Conservation (phyloP, 2,113 vertebrate genomes). For the Origma solitaria region DNA sequence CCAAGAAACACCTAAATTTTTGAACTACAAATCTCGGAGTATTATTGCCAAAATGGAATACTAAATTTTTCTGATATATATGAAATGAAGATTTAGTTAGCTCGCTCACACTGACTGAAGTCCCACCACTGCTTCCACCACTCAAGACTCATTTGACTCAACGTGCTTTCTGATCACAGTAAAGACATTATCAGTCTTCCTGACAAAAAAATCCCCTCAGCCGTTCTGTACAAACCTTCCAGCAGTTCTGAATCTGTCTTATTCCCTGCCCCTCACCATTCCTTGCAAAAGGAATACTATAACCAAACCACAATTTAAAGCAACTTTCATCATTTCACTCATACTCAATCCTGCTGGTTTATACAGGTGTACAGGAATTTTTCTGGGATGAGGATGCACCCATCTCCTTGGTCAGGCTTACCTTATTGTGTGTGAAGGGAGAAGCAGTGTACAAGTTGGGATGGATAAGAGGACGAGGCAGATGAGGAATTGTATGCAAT, state of each 20-base stretch:
- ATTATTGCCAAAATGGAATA: not conserved
- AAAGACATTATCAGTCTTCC: not conserved
- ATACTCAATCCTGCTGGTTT: not conserved
- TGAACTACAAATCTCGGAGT: not conserved
- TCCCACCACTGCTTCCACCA: not conserved
- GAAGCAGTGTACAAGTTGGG: conserved; percentile 92
- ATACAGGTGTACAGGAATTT: not conserved
- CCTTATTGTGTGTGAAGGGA: conserved; percentile 93
- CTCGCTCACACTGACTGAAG: not conserved
- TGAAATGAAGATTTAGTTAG: not conserved
- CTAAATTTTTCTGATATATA: not conserved
- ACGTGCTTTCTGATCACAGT: not conserved
- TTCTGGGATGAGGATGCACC: not conserved
- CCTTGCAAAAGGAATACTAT: not conserved
- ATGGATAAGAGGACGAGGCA: conserved; percentile 89
- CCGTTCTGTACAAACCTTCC: not conserved
- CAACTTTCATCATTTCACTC: not conserved
- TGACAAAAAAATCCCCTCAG: not conserved
- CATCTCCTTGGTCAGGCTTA: conserved; percentile 54
- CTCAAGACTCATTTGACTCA: not conserved
- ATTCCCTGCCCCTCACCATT: not conserved
- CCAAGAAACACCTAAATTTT: not conserved
- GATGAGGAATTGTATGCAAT: conserved; percentile 86
- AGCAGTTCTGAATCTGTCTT: not conserved
- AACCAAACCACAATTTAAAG: not conserved